phyloP scores from a whole-genome alignment of 1,140 invertebrate species.

The Ostrea denselamellosa region DNA sequence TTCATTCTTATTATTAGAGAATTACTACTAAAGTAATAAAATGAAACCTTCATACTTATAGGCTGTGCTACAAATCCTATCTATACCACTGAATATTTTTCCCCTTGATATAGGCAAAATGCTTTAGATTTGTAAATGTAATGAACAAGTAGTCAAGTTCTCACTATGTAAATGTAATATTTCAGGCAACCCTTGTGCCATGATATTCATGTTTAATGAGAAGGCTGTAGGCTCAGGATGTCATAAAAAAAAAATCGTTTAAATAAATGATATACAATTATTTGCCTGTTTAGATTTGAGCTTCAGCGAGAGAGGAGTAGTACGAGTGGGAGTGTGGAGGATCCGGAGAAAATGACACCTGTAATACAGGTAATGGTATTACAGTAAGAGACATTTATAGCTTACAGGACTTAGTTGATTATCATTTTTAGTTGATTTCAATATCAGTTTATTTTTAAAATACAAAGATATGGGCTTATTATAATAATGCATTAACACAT shows the following conservation, averaged over 20 bases:
- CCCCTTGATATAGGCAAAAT: too few species aligned
- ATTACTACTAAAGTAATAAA: not conserved
- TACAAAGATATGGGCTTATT: too few species aligned
- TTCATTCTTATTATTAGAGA: not conserved
- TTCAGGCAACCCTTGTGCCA: not conserved
- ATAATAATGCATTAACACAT: too few species aligned
- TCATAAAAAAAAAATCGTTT: not conserved
- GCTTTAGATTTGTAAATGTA: not conserved
- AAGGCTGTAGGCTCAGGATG: too few species aligned
- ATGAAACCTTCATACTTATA: not conserved
- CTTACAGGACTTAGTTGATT: too few species aligned
- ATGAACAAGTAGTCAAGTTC: not conserved
- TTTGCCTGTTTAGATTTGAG: slow-evolving; percentile 57
- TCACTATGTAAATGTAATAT: too few species aligned
- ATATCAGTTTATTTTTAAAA: too few species aligned
- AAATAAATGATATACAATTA: not conserved
- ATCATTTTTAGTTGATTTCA: too few species aligned
- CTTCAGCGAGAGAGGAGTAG: slow-evolving; percentile 58
- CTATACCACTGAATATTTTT: too few species aligned
- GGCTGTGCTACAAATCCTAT: too few species aligned
- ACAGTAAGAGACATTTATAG: too few species aligned
- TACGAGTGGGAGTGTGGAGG: slow-evolving; percentile 43
- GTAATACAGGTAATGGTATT: not conserved
- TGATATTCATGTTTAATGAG: not conserved
- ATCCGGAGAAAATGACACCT: not conserved